Evolutionary conservation across 1,140 invertebrate genomes (phyloP), one percentile per base, ranked within the genome.

Genomic region (Drosophila ohnishii): DNA sequence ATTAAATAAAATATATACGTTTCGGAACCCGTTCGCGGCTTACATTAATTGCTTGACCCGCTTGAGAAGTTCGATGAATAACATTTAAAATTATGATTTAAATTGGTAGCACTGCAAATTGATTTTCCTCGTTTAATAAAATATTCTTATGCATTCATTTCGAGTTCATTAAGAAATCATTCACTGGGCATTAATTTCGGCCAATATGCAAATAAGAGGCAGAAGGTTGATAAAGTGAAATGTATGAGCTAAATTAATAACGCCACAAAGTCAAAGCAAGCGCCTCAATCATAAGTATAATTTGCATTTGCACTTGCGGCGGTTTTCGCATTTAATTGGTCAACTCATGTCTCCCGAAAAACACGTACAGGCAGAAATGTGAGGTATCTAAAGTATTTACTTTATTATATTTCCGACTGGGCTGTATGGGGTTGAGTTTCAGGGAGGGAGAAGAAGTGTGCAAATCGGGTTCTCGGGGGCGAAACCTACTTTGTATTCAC

Each of bases 151-250:
- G 69, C 69, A 73, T 73, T 73, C 39, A 58, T 70, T 74, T 64
- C 32, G 48, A 30, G 60, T 59, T 75, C 61, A 76, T 77, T 77
- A 77, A 77, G 57, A 77, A 77, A 70, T 77, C 75, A 77, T 77
- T 77, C 74, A 77, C 75, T 77, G 60, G 58, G 10, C 57, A 60
- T 76, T 75, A 61, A 77, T 77, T 70, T 77, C 55, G 51, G 19
- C 39, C 34, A 58, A 65, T 50, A 77, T 76, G 74, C 64, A 77
- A 70, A 77, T 69, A 30, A 13, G 13, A 8, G 19, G 35, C 25
- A 39, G 42, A 47, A 55, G 30, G 65, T 30, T 42, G 57, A 71
- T 50, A 35, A 71, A 50, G 51, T 42, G 14, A 58, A 66, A 19
- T 65, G 28, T 64, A 51, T 42, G 50, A 25, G 19, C 42, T 22